phyloP scores from a whole-genome alignment of 2,113 vertebrate genomes.

The Petroica traversi region DNA sequence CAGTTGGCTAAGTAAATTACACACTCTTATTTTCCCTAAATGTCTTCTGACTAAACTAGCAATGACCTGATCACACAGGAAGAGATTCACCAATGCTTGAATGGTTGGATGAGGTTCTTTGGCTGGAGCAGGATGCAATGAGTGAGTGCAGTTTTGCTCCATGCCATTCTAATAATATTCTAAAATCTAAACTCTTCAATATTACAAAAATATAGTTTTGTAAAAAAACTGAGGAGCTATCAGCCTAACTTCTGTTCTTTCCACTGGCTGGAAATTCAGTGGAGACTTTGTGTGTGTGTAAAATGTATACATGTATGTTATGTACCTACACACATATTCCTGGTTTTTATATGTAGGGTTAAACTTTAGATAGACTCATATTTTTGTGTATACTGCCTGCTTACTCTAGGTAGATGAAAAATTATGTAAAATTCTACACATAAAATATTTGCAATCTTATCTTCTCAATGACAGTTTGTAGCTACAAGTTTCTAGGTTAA shows the following conservation, averaged over 20 bases:
- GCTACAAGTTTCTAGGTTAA: not conserved
- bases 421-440: not conserved
- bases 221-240: not conserved
- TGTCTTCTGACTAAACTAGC: not conserved
- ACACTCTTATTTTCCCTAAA: not conserved
- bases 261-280: not conserved
- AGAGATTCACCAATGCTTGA: not conserved
- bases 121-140: not conserved
- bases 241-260: not conserved
- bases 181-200: not conserved
- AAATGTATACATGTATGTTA: not conserved
- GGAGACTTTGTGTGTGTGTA: not conserved
- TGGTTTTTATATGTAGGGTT: not conserved
- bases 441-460: not conserved
- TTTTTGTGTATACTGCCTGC: not conserved
- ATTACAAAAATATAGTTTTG: not conserved
- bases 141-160: not conserved
- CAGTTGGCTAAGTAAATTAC: not conserved
- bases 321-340: fast-evolving
- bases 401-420: not conserved
- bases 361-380: not conserved
- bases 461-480: not conserved
- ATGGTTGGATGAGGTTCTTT: not conserved
- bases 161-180: not conserved
- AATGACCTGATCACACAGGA: not conserved